Percentiles rank a stretch among this genome's conserved stretches.
These are phyloP conservation scores for Philopedon plagiatum DNA, from an alignment of 2,888 invertebrate species.

Conservation along the genomic window DNA sequence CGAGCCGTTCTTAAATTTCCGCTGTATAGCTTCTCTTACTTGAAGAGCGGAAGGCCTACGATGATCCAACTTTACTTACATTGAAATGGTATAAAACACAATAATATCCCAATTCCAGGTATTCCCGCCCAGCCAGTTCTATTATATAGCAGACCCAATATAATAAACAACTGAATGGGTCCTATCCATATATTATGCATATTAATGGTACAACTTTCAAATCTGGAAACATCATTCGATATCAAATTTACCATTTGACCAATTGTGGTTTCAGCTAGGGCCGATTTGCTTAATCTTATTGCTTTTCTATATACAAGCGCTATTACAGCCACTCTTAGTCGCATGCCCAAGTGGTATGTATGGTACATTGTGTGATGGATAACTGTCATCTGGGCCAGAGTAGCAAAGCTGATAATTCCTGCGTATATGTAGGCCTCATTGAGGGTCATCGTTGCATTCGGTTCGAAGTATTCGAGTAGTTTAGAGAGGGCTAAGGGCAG, in stretches of 20 bases:
- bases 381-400: conserved; percentile 69
- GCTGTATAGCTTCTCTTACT: too few relatives aligned
- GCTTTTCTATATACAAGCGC: conserved; percentile 81
- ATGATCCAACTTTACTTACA: too few relatives aligned
- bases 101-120: conserved; percentile 65
- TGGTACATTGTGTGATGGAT: conserved; percentile 88
- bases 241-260: conserved; percentile 58
- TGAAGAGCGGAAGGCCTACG: too few relatives aligned
- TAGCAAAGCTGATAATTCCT: conserved; percentile 73
- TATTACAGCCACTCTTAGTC: conserved; percentile 85
- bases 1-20: too few relatives aligned
- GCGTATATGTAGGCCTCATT: conserved; percentile 84
- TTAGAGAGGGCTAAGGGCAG: conserved; percentile 61
- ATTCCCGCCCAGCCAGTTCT: conserved; percentile 66
- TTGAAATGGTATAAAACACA: conserved; percentile 63
- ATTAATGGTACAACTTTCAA: conserved; percentile 85
- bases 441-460: conserved; percentile 63
- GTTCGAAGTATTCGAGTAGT: conserved; percentile 75
- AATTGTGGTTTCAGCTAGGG: conserved; percentile 55
- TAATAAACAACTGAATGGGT: conserved; percentile 73
- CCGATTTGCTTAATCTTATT: conserved; percentile 53
- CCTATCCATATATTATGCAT: conserved; percentile 86
- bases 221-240: conserved; percentile 76
- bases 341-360: conserved; percentile 86
- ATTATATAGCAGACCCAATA: conserved; percentile 70